phyloP scores from a whole-genome alignment of 1,140 invertebrate species.

The Drosophila sechellia region DNA sequence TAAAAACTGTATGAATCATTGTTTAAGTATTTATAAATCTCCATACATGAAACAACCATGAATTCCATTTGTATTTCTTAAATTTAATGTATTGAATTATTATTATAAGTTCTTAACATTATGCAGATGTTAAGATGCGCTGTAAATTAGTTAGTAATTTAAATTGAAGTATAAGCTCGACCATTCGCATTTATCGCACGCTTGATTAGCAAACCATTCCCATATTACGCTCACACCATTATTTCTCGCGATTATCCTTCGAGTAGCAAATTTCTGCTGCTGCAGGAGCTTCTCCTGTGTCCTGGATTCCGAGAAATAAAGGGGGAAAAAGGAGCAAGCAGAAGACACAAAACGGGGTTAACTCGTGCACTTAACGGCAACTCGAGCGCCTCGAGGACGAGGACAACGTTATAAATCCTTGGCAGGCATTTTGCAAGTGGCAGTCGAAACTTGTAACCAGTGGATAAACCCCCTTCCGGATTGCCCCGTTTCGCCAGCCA shows the following conservation, averaged over 20 bases:
- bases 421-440: constrained; percentile 80
- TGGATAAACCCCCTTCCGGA: background rate
- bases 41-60: too few relatives aligned
- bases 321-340: constrained; percentile 7
- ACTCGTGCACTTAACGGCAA: constrained; percentile 79
- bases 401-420: constrained; percentile 81
- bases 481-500: background rate
- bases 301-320: constrained; percentile 1
- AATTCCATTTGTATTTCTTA: too few relatives aligned
- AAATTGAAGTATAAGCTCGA: background rate
- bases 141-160: background rate
- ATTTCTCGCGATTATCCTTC: constrained; percentile 33
- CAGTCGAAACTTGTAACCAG: constrained; percentile 59
- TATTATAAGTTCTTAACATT: too few relatives aligned
- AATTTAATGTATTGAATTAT: too few relatives aligned
- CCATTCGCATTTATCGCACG: constrained; percentile 14
- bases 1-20: too few relatives aligned
- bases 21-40: too few relatives aligned
- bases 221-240: constrained; percentile 26
- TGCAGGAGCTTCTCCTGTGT: constrained; percentile 6
- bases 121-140: background rate
- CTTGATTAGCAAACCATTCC: constrained; percentile 34
- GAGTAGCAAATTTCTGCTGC: constrained; percentile 16
- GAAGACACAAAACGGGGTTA: constrained; percentile 70
- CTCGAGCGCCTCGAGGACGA: constrained; percentile 74